Conservation (phyloP, 2,797 vertebrate genomes). For the Meriones psammophilus region DNA sequence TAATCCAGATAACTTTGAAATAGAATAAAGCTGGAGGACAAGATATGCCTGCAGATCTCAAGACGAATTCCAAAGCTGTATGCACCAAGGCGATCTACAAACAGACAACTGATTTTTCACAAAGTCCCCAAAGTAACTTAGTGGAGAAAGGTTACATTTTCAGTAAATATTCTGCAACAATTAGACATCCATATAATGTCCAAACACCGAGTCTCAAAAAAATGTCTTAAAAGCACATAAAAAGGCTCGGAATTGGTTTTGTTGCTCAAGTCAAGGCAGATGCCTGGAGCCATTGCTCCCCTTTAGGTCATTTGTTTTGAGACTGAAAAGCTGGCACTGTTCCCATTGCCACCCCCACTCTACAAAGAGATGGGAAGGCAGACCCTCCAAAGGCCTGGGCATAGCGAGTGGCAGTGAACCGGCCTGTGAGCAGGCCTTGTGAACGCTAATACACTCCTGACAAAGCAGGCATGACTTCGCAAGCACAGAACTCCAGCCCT, state of each 20-base stretch:
- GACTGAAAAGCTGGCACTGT: background rate
- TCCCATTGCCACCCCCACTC: background rate
- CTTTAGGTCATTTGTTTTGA: background rate
- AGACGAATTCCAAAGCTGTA: background rate
- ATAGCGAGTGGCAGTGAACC: background rate
- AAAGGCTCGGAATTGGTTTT: background rate
- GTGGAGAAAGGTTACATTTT: constrained; percentile 3
- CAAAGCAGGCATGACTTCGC: background rate
- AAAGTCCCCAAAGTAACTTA: background rate
- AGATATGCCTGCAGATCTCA: background rate
- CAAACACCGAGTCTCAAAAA: background rate
- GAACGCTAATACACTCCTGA: too few species aligned
- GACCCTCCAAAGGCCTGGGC: background rate
- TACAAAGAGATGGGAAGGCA: background rate
- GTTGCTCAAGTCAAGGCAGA: background rate
- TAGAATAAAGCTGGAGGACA: background rate
- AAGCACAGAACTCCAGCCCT: background rate
- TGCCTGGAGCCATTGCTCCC: background rate
- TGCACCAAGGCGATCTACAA: background rate
- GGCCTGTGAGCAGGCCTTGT: background rate
- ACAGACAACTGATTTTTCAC: background rate
- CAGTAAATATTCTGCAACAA: background rate
- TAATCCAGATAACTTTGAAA: background rate
- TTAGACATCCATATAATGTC: background rate
- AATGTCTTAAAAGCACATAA: background rate